Base-by-base conservation (phyloP, 2,888 invertebrate species). In the Perithous albicinctus region DNA sequence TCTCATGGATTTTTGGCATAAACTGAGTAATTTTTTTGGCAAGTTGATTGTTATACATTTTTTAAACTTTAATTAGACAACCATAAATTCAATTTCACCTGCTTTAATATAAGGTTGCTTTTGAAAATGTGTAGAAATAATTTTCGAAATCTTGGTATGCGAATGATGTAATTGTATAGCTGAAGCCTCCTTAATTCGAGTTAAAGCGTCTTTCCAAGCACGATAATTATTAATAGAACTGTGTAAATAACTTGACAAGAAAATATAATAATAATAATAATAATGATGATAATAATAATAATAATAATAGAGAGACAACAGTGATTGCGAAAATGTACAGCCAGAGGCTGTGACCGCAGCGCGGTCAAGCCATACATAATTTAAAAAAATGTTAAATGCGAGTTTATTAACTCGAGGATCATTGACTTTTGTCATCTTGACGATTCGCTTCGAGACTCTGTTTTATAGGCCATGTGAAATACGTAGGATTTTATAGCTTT, bases 231-330 rank as follows among this genome's bases (percentile, higher is more conserved):
- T 29, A 61, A 76, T 76, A 75, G 26, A 15, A 70, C 75, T 73
- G 48, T 76, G 82, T 77, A 82, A 73, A 82, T 80, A 64, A 46
- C 26, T 12, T 35, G 18, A 43, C 29, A 51, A 41, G 26, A 61
- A 54, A 32, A 56, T 32, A n/a, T 6, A 46, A 43, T 54, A 59
- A 29, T 20, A n/a, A n/a, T n/a, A n/a, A n/a, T n/a, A n/a, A n/a
- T n/a, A n/a, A n/a, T n/a, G n/a, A n/a, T 29, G 29, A 29, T 29
- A 29, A 29, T 29, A 29, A 5, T n/a, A n/a, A 29, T 2, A 29
- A 29, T 29, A 5, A 29, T n/a, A 29, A 29, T 29, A 29, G 3
- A 43, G 29, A 18, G 12, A 23, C 43, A n/a, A 12, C 7, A 48
- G 8, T 23, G 51, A 73, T 61, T 29, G 59, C 23, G 18, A 20